Evolutionary conservation across 2,797 vertebrate species (phyloP).

Genomic region (Aselliscus stoliczkanus): DNA sequence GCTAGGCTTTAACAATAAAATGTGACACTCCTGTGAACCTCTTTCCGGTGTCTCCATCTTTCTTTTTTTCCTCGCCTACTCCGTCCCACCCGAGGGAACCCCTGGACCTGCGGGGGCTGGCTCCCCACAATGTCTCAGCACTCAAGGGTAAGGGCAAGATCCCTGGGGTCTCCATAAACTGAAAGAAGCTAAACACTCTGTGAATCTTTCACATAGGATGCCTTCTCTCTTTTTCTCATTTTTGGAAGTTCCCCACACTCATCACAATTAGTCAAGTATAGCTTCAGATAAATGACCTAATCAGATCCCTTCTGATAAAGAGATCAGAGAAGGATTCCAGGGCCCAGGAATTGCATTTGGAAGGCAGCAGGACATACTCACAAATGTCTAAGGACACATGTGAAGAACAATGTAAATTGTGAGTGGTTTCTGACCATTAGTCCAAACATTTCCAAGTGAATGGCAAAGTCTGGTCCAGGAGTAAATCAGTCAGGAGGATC

Average conservation of each 20-base stretch:
- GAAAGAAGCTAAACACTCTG: neutral
- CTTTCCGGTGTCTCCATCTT: too few species aligned
- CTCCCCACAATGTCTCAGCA: too few species aligned
- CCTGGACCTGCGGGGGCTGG: too few species aligned
- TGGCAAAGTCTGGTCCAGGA: neutral
- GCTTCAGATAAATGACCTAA: neutral
- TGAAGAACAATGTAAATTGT: neutral
- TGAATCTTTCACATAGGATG: neutral
- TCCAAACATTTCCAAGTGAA: neutral
- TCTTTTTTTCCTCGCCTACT: too few species aligned
- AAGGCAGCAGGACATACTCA: neutral
- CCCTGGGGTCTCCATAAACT: neutral
- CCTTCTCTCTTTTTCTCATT: neutral
- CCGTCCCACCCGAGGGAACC: too few species aligned
- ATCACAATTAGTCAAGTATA: neutral
- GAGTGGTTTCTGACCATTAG: neutral
- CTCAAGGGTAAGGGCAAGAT: neutral
- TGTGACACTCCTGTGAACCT: too few species aligned
- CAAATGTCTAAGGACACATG: neutral
- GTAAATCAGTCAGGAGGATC: neutral
- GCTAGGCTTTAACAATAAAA: too few species aligned
- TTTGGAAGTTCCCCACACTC: neutral
- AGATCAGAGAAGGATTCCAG: neutral
- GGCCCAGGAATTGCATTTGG: neutral
- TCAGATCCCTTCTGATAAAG: neutral